Evolutionary conservation across 1,140 invertebrate genomes (phyloP), one percentile per base, ranked within the genome.

Genomic region (Leptinotarsa defecta): DNA sequence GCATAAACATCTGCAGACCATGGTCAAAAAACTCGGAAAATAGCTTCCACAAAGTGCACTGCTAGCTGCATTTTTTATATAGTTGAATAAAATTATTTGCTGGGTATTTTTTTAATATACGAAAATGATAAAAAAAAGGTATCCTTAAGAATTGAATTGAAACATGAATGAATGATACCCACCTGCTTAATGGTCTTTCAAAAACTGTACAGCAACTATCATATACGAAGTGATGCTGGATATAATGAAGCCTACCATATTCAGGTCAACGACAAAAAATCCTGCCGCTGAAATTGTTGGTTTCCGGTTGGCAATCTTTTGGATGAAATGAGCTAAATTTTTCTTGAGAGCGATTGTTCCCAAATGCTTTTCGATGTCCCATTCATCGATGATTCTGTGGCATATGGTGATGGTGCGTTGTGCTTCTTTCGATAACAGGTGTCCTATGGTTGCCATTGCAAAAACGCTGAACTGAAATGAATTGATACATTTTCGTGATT

Each of bases 221-320:
- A 67, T 67, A 67, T 67, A 67, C 65, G 65, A 67, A 20, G 65
- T 67, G 8, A 67, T 67, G n/a, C 65, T 67, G 24, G 65, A 67
- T 15, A 67, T 24, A 20, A 67, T 27, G 24, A 67, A 67, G 24
- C 65, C 65, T 24, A 67, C 24, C 65, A 67, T 67, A 27, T n/a
- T 22, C n/a, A 67, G 24, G 24, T 67, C 24, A n/a, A 67, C 65
- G n/a, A 20, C 22, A 27, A 67, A 67, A 24, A 67, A 67, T 20
- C 65, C 65, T 20, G 22, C 19, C 4, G 65, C 65, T 11, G 65
- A 22, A 3, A 67, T 11, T 19, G 19, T 6, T 17, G 65, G n/a
- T 20, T 19, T 17, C 5, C 65, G 19, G 65, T 67, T 17, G 6
- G 24, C 15, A 13, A 67, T 24, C 15, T 67, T n/a, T 20, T 67